A percentile compares a stretch with the other conserved stretches of the same genome.
Evolutionary conservation across 1,140 invertebrate species (phyloP).

Genomic region (Atta colombica): DNA sequence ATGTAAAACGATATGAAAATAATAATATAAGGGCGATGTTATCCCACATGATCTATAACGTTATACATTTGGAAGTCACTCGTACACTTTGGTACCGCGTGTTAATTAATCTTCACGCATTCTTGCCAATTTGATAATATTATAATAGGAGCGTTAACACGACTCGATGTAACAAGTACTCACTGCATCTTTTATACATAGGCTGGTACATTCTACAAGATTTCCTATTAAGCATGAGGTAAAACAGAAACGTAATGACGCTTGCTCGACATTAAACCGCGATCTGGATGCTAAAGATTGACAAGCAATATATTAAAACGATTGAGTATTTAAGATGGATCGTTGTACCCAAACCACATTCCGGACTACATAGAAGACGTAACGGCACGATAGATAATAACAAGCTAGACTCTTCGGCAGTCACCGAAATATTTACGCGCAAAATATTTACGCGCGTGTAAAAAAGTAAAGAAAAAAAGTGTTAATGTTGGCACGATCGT

Average conservation of each 20-base stretch:
- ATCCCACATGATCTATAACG: neutral
- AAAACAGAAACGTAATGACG: slow-evolving; percentile 6
- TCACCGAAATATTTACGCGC: no score
- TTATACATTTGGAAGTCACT: neutral
- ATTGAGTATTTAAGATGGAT: slow-evolving; percentile 58
- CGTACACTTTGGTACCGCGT: neutral
- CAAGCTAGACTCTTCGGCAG: slow-evolving; percentile 44
- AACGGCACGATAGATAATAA: slow-evolving; percentile 68
- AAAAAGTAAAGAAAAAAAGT: slow-evolving; percentile 44
- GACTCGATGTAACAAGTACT: no score
- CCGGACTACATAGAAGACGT: slow-evolving; percentile 58
- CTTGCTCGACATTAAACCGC: neutral
- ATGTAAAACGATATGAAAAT: slow-evolving; percentile 19
- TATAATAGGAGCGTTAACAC: slow-evolving; percentile 9
- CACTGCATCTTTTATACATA: neutral
- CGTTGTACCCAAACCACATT: slow-evolving; percentile 62
- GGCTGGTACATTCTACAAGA: neutral
- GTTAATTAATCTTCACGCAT: slow-evolving; percentile 18
- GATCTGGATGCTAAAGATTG: slow-evolving; percentile 16
- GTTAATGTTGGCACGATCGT: slow-evolving; percentile 46
- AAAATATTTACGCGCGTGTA: slow-evolving; percentile 12
- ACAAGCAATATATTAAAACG: slow-evolving; percentile 54
- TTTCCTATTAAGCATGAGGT: neutral
- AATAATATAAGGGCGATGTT: slow-evolving; percentile 1
- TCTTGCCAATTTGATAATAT: slow-evolving; percentile 3